phyloP scores from a whole-genome alignment of 1,140 invertebrate genomes.

The Drosophila subpulchrella region DNA sequence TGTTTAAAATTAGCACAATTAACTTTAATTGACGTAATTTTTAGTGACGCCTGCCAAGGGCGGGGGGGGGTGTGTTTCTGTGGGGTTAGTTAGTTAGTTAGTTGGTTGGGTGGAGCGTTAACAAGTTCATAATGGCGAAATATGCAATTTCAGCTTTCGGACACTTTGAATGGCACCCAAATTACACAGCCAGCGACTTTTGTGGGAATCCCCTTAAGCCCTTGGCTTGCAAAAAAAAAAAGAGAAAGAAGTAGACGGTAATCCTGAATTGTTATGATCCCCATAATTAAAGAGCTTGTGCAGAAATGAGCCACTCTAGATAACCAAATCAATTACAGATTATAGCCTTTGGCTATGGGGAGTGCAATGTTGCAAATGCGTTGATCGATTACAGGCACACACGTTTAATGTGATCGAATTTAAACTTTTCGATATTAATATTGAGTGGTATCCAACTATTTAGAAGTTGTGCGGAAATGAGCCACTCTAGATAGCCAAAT shows the following conservation, averaged over 20 bases:
- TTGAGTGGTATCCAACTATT: no score
- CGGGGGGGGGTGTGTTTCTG: neutral
- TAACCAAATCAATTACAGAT: no score
- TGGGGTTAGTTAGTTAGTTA: slow-evolving; percentile 4
- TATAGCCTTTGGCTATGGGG: no score
- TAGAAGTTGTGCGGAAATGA: no score
- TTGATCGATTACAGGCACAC: no score
- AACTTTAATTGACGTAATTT: slow-evolving; percentile 80
- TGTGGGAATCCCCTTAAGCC: slow-evolving; percentile 10
- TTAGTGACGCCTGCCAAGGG: slow-evolving; percentile 47
- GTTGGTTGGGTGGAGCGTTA: slow-evolving; percentile 45
- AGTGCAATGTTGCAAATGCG: no score
- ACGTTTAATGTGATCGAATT: no score
- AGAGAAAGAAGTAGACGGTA: neutral
- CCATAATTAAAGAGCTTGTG: no score
- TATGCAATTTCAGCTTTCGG: slow-evolving; percentile 71
- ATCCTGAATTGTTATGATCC: slow-evolving; percentile 15
- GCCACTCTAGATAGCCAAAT: no score
- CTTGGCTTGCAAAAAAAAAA: no score
- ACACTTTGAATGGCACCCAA: slow-evolving; percentile 67
- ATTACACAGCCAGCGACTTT: slow-evolving; percentile 27
- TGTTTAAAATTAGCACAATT: slow-evolving; percentile 75
- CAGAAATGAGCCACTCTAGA: neutral
- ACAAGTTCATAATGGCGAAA: slow-evolving; percentile 72
- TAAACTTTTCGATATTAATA: no score